These are phyloP conservation scores for Chymomyza procnemis DNA, from an alignment of 2,888 invertebrate genomes.

Conservation along the genomic window DNA sequence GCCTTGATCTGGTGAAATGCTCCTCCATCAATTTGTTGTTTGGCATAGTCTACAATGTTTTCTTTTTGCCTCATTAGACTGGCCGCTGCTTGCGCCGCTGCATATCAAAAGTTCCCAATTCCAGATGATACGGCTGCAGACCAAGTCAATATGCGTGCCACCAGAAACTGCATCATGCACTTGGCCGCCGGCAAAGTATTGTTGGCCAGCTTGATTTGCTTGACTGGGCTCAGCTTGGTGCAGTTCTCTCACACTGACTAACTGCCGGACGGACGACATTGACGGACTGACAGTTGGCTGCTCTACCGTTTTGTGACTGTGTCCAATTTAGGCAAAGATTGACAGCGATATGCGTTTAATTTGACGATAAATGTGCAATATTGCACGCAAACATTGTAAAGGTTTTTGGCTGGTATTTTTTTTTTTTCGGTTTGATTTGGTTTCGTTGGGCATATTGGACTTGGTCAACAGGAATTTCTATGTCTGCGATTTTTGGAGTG, in stretches of 20 bases:
- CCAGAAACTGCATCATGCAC: background rate
- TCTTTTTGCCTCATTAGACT: slow-evolving; percentile 3
- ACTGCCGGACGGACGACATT: background rate
- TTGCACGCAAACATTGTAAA: slow-evolving; percentile 41
- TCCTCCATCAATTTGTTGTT: background rate
- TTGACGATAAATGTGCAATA: slow-evolving; percentile 54
- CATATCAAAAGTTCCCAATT: background rate
- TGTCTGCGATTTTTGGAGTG: background rate
- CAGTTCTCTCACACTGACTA: background rate
- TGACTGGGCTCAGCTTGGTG: too few species aligned
- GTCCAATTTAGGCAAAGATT: slow-evolving; percentile 49
- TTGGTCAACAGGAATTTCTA: background rate
- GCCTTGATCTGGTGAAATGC: slow-evolving; percentile 2
- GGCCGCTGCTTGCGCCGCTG: background rate
- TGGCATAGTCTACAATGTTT: background rate
- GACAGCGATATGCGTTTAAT: slow-evolving; percentile 54
- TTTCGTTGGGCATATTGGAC: background rate
- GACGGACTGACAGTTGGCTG: slow-evolving; percentile 19
- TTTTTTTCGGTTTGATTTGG: too few species aligned
- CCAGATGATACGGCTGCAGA: background rate
- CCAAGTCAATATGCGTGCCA: slow-evolving; percentile 1
- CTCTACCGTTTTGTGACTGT: slow-evolving; percentile 47
- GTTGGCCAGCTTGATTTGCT: background rate
- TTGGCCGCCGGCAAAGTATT: background rate
- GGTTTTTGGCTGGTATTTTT: background rate